Conservation (phyloP, 2,113 vertebrate species). For the Lethenteron camtschaticum region DNA sequence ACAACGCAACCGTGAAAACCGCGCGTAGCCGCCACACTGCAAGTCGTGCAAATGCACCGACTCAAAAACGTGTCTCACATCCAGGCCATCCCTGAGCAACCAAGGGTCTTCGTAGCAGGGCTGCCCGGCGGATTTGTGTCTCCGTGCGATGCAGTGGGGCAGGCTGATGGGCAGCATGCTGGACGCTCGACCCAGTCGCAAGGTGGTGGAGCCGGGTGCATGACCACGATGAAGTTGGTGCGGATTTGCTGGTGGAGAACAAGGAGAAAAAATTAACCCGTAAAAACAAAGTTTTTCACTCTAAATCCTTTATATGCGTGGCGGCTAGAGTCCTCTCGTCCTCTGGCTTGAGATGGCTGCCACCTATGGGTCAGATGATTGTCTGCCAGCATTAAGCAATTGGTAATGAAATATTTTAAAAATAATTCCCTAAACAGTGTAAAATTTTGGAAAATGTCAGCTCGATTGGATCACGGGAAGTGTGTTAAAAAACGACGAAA, state of each 20-base stretch:
- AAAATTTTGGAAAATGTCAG: no score
- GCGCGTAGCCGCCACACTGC: not conserved
- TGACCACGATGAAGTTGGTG: constrained; percentile 73
- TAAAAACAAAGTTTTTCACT: no score
- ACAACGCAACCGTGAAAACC: accelerated
- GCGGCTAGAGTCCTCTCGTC: no score
- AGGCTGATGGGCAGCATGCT: constrained; percentile 53
- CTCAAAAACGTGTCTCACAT: constrained; percentile 28
- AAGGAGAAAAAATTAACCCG: not conserved
- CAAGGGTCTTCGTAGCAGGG: constrained; percentile 43
- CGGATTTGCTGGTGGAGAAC: constrained; percentile 58
- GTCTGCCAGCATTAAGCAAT: no score
- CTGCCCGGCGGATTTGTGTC: constrained; percentile 59
- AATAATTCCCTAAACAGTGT: no score
- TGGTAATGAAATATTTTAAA: no score
- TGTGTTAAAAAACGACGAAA: no score
- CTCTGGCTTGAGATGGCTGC: no score
- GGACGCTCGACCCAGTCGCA: constrained; percentile 67
- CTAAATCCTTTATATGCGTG: no score
- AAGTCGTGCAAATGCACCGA: not conserved
- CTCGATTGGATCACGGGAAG: no score
- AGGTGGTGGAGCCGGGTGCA: constrained; percentile 65
- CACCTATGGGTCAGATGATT: no score
- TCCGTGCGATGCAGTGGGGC: constrained; percentile 63
- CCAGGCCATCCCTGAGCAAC: constrained; percentile 62